Evolutionary conservation across 2,888 invertebrate genomes (phyloP).

Genomic region (Heliconius ethilla): DNA sequence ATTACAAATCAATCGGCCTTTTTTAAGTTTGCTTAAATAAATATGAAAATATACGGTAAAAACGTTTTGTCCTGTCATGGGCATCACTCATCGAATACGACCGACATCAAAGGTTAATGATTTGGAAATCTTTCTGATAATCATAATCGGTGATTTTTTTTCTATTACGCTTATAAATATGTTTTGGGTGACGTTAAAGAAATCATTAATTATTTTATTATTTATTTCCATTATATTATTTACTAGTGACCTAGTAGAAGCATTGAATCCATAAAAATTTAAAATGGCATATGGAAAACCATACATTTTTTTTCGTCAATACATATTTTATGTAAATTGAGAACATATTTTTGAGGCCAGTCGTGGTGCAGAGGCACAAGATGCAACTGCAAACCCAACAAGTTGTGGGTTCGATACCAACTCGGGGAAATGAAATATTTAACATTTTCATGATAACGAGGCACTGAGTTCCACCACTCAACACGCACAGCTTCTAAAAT

Average conservation of each 20-base stretch:
- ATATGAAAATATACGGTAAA: conserved; percentile 26
- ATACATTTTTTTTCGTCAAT: no score
- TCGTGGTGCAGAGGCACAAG: neutral
- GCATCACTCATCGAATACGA: conserved; percentile 39
- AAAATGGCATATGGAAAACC: no score
- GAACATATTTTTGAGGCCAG: neutral
- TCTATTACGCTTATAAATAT: neutral
- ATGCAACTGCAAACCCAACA: no score
- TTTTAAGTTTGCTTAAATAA: neutral
- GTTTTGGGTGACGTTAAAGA: neutral
- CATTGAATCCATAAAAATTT: no score
- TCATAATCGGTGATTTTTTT: conserved; percentile 27
- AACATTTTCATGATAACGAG: neutral
- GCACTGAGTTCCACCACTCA: neutral
- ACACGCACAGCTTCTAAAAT: neutral
- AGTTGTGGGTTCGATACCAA: no score
- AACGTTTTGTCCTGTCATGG: conserved; percentile 38
- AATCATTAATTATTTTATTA: no score
- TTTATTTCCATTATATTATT: no score
- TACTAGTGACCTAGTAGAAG: no score
- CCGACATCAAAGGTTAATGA: conserved; percentile 44
- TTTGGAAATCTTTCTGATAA: conserved; percentile 46
- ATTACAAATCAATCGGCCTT: neutral
- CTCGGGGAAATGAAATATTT: neutral
- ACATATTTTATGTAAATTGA: no score